Evolutionary conservation across 2,888 invertebrate genomes (phyloP), one percentile per base, ranked within the genome.

Genomic region (Eurytoma californica): DNA sequence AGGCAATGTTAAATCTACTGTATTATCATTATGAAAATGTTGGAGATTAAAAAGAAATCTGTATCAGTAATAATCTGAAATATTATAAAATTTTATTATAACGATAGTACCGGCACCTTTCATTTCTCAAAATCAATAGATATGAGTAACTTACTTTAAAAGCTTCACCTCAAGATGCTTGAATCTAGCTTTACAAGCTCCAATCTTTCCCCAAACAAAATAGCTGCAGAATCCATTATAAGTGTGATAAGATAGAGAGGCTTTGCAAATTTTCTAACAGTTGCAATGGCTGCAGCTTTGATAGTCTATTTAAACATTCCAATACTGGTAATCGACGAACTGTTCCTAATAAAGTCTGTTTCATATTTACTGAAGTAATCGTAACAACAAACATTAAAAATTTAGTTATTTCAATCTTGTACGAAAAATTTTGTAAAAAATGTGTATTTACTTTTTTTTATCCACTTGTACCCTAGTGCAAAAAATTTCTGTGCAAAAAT

Each of bases 291-390:
- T 55, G 94, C 93, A 3, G 96, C 94, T 92, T 96, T 97, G 84
- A 97, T 97, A 3, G 97, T 97, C 91, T 99, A 98, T 89, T 98
- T 98, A 90, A 98, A 98, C 96, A 98, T 98, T 88, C 97, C 97
- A 58, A 96, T 95, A 24, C 95, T 0, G 95, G 93, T 70, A 98
- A 92, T 47, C 97, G 92, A 53, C 95, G 92, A 0, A 98, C 97
- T 0, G 97, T 97, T 80, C 96, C 95, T 90, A 97, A 95, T 16
- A 98, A 91, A 0, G 97, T 97, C 90, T 99, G 98, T 89, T 98
- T 99, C 91, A 99, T 96, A 51, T 97, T 96, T 0, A 98, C 97
- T 0, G 98, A 98, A 85, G 98, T 97, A 67, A 97, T 86, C 87
- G 88, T 82, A 30, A 67, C 20, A 72, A 53, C 69, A 72, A 53